phyloP scores from a whole-genome alignment of 35 echinoderm and acorn worm species.

The Apostichopus californicus region DNA sequence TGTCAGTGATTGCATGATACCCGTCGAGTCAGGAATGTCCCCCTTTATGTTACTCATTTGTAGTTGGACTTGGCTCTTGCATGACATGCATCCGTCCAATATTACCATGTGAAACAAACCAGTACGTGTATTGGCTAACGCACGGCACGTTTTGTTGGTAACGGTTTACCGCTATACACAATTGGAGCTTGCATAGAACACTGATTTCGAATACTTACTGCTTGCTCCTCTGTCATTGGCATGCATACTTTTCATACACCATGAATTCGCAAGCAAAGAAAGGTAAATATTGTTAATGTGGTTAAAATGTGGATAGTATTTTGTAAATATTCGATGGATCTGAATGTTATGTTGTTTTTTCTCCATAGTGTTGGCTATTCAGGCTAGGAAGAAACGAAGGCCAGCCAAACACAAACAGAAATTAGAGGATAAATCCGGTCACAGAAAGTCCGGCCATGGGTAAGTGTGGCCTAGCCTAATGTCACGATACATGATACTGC shows the following conservation, averaged over 20 bases:
- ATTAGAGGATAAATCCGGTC: slow-evolving; percentile 38
- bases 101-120: no score
- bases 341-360: slow-evolving; percentile 12
- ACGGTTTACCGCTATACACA: no score
- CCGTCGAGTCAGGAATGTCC: slow-evolving; percentile 43
- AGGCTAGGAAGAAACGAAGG: slow-evolving; percentile 51
- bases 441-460: slow-evolving; percentile 33
- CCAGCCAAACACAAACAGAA: slow-evolving; percentile 50
- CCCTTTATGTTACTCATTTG: background rate
- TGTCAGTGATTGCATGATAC: slow-evolving; percentile 27
- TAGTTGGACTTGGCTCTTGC: background rate
- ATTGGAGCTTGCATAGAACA: background rate
- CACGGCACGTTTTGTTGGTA: background rate
- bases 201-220: no score
- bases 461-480: slow-evolving; percentile 17
- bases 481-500: background rate
- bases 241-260: background rate
- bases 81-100: background rate
- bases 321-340: background rate
- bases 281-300: slow-evolving; percentile 5
- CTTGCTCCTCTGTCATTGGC: background rate
- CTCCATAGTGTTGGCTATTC: slow-evolving; percentile 39
- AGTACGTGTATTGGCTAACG: background rate
- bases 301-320: background rate
- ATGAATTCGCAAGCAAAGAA: slow-evolving; percentile 43